Conservation (phyloP, 1,140 invertebrate species). For the Ostrea denselamellosa region DNA sequence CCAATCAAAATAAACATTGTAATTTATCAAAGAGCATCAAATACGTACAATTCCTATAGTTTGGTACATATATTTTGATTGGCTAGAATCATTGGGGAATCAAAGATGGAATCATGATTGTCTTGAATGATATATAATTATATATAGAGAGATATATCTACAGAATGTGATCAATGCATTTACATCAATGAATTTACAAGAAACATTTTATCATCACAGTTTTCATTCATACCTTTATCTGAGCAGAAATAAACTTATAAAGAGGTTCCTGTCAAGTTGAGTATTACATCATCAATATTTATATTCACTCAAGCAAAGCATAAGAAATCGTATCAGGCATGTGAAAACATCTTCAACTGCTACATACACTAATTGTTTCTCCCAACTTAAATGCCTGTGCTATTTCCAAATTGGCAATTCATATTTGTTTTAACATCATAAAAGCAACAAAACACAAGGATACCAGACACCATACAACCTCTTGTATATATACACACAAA, state of each 20-base stretch:
- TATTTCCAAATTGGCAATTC: neutral
- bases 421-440: neutral
- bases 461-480: conserved; percentile 24
- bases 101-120: conserved; percentile 35
- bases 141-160: neutral
- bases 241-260: conserved; percentile 6
- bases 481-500: conserved; percentile 26
- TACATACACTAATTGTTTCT: neutral
- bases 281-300: conserved; percentile 34
- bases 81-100: conserved; percentile 39
- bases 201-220: neutral
- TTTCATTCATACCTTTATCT: conserved; percentile 5
- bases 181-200: conserved; percentile 16
- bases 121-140: conserved; percentile 29
- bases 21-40: neutral
- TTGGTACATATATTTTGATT: conserved; percentile 7
- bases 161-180: conserved; percentile 35
- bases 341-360: neutral
- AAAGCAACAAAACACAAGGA: conserved; percentile 5
- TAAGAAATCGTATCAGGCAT: neutral
- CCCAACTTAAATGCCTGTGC: neutral
- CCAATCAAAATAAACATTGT: conserved; percentile 7
- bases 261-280: conserved; percentile 20
- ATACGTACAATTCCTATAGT: neutral
- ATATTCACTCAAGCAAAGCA: conserved; percentile 1